Base-by-base conservation (phyloP, 2,113 vertebrate species). In the Callionymus lyra region DNA sequence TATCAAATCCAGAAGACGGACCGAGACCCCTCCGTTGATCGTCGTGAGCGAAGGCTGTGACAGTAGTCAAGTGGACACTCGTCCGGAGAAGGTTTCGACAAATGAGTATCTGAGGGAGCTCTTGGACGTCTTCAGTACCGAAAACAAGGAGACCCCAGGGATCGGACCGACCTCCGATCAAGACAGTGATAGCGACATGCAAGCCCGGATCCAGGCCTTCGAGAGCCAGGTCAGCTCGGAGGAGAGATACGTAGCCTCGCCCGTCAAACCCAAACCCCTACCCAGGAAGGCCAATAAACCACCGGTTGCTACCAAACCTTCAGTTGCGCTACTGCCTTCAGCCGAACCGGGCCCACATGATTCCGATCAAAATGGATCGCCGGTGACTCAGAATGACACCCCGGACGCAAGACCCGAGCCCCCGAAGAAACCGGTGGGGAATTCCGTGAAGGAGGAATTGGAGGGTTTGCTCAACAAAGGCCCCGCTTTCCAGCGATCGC, bases 201-300 rank as follows among this genome's bases (percentile, higher is more conserved):
- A 79, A 59, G 86, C 90, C 56, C 85, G 80, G 50, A 93, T 98
- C 75, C 89, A 92, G 85, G 90, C 85, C 33, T 93, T 95, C 48
- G 94, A 97, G 77, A 82, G 66, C 51, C 91, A 93, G 74, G 44
- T 52, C 15, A 59, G 10, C 43, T 9, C 27, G 1, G 83, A 89
- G 47, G 82, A 62, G 19, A 45, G 16, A 37, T 38, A 45, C 27
- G 72, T 41, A 34, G 34, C 12, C 0, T 83, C 79, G 48, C 60
- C 64, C 34, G 54, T 49, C 39, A 86, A 74, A 74, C 87, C 84
- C 34, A 83, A 88, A 47, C 77, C 88, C 21, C 70, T 42, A 6
- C 84, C 89, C 19, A 88, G 90, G 41, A 88, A 82, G 2, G 44
- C 82, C 0, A 6, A 42, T 27, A 88, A 80, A 68, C 79, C 88